Base-by-base conservation (phyloP, 2,113 vertebrate species). In the Geococcyx californianus region DNA sequence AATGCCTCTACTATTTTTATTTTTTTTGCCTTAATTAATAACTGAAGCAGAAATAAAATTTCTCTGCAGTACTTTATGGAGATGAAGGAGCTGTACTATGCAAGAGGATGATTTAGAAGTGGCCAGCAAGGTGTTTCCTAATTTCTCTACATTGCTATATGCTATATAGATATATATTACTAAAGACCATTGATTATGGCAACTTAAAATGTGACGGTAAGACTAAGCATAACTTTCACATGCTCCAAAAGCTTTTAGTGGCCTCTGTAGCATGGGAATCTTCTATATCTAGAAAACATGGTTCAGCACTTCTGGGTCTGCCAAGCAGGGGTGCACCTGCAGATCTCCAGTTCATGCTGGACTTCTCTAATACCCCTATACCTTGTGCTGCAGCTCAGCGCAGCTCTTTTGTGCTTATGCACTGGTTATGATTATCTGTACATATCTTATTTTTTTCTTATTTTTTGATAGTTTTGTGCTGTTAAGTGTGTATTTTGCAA, bases 361-460 rank as follows among this genome's bases (percentile, higher is more conserved):
- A 62, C n/a, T 81, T 82, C 23, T 38, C 16, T 45, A 25, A n/a
- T 14, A 47, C 16, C 45, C 20, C 18, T 47, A 47, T 47, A 58
- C 1, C 19, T 15, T 67, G 2, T 3, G 13, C n/a, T 54, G 13
- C 74, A 87, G 34, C 9, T 28, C 52, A 79, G 20, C 16, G 66
- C 18, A 83, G 29, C 4, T 54, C 13, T 16, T 49, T 66, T 47
- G 9, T 74, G 21, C 25, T 58, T n/a, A 33, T 38, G 36, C 7
- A 70, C 1, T 0, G 20, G 15, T n/a, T n/a, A 29, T 3, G 7
- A 11, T 33, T 16, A 24, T 25, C 14, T 23, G 16, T 47, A 45
- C 16, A 60, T 34, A 31, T 51, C 6, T 34, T 85, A 26, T 3
- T 13, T 34, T 80, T 75, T 60, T 60, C 36, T 21, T 54, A 11